phyloP scores from a whole-genome alignment of 2,797 vertebrate species.

The Leptoclinus maculatus region DNA sequence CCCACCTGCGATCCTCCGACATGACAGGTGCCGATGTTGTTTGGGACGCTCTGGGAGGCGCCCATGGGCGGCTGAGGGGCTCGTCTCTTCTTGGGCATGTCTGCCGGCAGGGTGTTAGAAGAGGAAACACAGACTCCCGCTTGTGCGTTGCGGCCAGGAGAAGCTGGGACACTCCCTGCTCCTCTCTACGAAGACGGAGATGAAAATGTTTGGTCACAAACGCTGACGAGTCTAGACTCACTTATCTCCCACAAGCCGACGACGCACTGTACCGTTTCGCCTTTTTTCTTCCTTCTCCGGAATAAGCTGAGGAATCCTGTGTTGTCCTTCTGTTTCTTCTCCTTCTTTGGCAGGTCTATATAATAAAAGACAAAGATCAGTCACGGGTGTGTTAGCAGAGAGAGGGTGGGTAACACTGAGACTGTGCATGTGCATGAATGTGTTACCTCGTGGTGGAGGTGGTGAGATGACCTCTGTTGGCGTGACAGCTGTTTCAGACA shows the following conservation, averaged over 20 bases:
- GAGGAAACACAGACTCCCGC: constrained; percentile 71
- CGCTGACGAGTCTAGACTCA: background rate
- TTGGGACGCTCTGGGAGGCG: constrained; percentile 80
- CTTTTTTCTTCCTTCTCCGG: constrained; percentile 89
- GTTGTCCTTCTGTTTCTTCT: constrained; percentile 86
- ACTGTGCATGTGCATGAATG: background rate
- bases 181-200: constrained; percentile 71
- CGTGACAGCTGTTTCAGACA: constrained; percentile 38
- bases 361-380: constrained; percentile 6
- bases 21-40: constrained; percentile 71
- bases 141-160: constrained; percentile 81
- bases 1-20: constrained; percentile 82
- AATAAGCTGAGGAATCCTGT: constrained; percentile 92
- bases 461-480: constrained; percentile 39
- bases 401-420: background rate
- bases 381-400: no score
- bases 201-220: background rate
- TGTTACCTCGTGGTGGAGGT: constrained; percentile 53
- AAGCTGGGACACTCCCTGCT: constrained; percentile 83
- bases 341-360: constrained; percentile 49
- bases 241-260: background rate
- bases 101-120: constrained; percentile 74
- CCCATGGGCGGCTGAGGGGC: constrained; percentile 90
- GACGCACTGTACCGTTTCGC: constrained; percentile 82
- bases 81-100: constrained; percentile 90